These are phyloP conservation scores for Prinia subflava DNA, from an alignment of 2,113 vertebrate species.

Conservation along the genomic window DNA sequence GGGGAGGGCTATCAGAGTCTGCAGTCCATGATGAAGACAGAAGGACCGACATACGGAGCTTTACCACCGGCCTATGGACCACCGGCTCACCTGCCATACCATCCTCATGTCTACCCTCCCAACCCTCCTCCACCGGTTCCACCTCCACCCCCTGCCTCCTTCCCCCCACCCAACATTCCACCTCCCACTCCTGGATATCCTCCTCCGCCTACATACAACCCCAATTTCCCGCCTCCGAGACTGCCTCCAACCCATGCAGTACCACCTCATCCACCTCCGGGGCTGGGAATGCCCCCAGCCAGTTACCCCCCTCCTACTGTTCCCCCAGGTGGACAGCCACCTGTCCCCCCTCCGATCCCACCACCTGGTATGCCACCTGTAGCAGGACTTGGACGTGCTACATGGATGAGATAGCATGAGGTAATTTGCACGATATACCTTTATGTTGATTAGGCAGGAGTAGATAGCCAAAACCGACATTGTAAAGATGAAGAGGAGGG, in stretches of 20 bases:
- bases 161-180: constrained; percentile 79
- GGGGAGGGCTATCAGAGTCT: constrained; percentile 93
- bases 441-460: constrained; percentile 17
- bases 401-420: constrained; percentile 91
- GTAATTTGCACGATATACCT: not conserved
- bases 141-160: constrained; percentile 72
- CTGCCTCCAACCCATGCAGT: constrained; percentile 85
- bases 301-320: constrained; percentile 88
- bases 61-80: constrained; percentile 87
- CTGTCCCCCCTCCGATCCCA: constrained; percentile 86
- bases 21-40: constrained; percentile 98
- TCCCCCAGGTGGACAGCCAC: constrained; percentile 88
- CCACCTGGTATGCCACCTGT: constrained; percentile 91
- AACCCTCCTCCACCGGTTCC: constrained; percentile 76
- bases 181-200: constrained; percentile 86
- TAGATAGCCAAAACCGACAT: constrained; percentile 30
- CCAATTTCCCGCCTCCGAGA: constrained; percentile 83
- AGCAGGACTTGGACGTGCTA: constrained; percentile 83
- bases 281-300: constrained; percentile 84
- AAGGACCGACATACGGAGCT: constrained; percentile 85
- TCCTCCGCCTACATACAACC: constrained; percentile 85
- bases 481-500: constrained; percentile 51
- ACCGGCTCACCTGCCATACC: constrained; percentile 84
- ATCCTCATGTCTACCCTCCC: constrained; percentile 82
- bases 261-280: constrained; percentile 80